phyloP scores from a whole-genome alignment of 1,140 invertebrate species.

The Achroia grisella region DNA sequence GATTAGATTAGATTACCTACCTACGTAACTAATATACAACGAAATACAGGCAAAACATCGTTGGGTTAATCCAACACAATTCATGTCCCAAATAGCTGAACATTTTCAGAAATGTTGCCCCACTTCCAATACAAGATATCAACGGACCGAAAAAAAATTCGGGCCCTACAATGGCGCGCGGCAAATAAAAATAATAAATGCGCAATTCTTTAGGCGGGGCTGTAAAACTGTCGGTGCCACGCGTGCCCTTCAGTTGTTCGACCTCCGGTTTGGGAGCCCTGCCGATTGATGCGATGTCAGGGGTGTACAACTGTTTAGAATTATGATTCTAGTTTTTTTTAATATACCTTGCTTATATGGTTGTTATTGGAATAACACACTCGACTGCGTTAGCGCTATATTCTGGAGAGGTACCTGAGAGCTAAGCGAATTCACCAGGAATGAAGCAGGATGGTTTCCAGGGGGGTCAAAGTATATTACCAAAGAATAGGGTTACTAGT shows the following conservation, averaged over 20 bases:
- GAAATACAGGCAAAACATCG: not conserved
- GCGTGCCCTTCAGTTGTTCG: constrained; percentile 44
- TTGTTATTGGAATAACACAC: no score
- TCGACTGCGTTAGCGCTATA: no score
- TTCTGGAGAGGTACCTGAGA: no score
- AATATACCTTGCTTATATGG: no score
- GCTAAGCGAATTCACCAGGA: no score
- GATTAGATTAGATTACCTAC: no score
- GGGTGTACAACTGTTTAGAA: constrained; percentile 1
- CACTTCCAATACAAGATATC: constrained; percentile 33
- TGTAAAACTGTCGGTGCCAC: constrained; percentile 60
- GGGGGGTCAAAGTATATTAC: no score
- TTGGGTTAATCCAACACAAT: not conserved
- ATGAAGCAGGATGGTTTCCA: no score
- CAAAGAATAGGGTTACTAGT: no score
- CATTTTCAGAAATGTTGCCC: constrained; percentile 2
- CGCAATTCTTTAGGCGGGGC: constrained; percentile 56
- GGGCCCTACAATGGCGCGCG: constrained; percentile 27
- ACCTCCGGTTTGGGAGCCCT: constrained; percentile 35
- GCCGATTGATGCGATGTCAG: constrained; percentile 39
- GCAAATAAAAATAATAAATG: constrained; percentile 67
- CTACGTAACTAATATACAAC: no score
- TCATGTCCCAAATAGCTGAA: not conserved
- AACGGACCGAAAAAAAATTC: constrained; percentile 35
- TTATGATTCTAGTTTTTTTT: no score